Evolutionary conservation across 2,888 invertebrate genomes (phyloP).

Genomic region (Scaptodrosophila latifasciaeformis): DNA sequence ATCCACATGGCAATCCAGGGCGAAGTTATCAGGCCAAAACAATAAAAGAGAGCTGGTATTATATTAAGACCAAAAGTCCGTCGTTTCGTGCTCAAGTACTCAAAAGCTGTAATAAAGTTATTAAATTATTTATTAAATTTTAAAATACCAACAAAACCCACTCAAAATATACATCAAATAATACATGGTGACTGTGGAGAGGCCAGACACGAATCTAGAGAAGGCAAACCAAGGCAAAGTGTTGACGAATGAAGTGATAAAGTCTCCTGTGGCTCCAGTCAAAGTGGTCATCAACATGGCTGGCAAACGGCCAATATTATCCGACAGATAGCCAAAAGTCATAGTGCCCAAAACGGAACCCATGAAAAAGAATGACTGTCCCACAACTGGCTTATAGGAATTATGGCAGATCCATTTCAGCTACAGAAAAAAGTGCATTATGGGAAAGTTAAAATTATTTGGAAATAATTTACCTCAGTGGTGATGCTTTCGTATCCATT

Average conservation of each 20-base stretch:
- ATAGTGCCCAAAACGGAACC: conserved; percentile 79
- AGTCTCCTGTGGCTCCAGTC: conserved; percentile 77
- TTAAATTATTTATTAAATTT: too few relatives aligned
- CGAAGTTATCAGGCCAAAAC: conserved; percentile 76
- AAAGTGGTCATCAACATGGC: conserved; percentile 77
- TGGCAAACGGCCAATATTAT: conserved; percentile 77
- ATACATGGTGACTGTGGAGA: conserved; percentile 79
- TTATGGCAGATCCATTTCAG: conserved; percentile 79
- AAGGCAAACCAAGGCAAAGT: conserved; percentile 75
- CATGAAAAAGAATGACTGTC: conserved; percentile 79
- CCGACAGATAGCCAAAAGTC: conserved; percentile 77
- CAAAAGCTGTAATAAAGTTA: conserved; percentile 77
- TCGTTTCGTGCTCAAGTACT: conserved; percentile 78
- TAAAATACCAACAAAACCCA: too few relatives aligned
- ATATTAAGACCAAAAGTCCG: conserved; percentile 79
- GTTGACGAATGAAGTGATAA: conserved; percentile 76
- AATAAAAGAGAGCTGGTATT: conserved; percentile 78
- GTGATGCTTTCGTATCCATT: conserved; percentile 78
- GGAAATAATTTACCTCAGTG: conserved; percentile 80
- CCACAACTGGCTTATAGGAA: conserved; percentile 77
- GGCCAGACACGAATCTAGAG: conserved; percentile 78
- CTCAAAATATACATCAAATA: conserved; percentile 80
- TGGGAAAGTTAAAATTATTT: background rate
- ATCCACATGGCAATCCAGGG: conserved; percentile 76
- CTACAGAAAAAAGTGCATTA: conserved; percentile 24